These are phyloP conservation scores for Baryphthengus martii DNA, from an alignment of 2,113 vertebrate genomes.

Conservation along the genomic window DNA sequence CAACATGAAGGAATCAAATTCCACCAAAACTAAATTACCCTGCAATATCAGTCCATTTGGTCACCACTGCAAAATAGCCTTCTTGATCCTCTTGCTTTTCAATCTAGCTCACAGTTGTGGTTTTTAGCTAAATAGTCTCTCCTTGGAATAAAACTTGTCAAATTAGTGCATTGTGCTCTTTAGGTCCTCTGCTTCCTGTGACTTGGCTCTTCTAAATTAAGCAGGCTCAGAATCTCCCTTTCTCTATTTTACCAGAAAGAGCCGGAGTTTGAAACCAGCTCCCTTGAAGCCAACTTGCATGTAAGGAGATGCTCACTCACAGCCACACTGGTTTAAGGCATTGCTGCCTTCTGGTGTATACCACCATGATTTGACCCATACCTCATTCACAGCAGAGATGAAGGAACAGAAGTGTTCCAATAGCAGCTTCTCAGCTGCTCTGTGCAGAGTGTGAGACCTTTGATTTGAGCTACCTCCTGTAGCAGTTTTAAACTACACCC, in stretches of 20 bases:
- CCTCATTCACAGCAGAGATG: neutral
- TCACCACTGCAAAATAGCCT: neutral
- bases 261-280: neutral
- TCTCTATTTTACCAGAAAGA: neutral
- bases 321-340: neutral
- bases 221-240: neutral
- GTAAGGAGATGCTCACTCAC: neutral
- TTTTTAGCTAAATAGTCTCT: neutral
- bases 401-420: neutral
- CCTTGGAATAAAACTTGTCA: neutral
- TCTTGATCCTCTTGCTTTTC: neutral
- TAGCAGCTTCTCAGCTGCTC: neutral
- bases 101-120: neutral
- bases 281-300: neutral
- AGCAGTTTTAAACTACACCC: neutral
- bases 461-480: neutral
- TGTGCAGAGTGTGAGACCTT: neutral
- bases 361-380: neutral
- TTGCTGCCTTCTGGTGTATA: neutral
- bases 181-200: neutral
- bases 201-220: neutral
- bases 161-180: neutral
- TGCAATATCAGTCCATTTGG: neutral
- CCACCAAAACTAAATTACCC: conserved; percentile 30
- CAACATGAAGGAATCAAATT: conserved; percentile 11